These are phyloP conservation scores for Phrynosoma platyrhinos DNA, from an alignment of 2,113 vertebrate species.

Conservation along the genomic window DNA sequence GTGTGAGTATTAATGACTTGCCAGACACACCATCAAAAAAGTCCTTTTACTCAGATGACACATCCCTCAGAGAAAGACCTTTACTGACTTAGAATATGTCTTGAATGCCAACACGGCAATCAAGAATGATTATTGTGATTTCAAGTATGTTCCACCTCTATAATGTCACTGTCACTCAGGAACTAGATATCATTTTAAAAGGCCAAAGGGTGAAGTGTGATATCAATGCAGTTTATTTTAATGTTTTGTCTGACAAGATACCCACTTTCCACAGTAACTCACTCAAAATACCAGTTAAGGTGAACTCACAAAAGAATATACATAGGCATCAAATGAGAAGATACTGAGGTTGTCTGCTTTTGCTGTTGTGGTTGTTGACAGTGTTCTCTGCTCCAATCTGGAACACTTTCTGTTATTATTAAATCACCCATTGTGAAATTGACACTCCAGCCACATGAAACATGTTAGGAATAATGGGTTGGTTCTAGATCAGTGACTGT, in stretches of 20 bases:
- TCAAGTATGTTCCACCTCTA: conserved; percentile 6
- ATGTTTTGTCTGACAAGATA: conserved; percentile 14
- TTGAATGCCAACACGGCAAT: conserved; percentile 4
- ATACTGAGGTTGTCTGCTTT: neutral
- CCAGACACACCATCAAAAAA: neutral
- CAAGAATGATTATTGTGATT: conserved; percentile 22
- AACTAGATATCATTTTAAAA: conserved; percentile 32
- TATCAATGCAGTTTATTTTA: conserved; percentile 11
- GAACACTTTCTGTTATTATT: neutral
- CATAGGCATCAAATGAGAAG: neutral
- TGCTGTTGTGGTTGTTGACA: neutral
- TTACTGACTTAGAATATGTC: conserved; percentile 9
- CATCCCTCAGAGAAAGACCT: conserved; percentile 14
- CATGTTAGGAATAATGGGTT: neutral
- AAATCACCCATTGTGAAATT: neutral
- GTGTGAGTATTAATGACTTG: conserved; percentile 4
- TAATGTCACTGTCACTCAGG: conserved; percentile 30
- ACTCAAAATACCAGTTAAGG: neutral
- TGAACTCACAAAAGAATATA: neutral
- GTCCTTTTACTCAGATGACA: conserved; percentile 12
- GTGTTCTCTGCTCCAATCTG: neutral
- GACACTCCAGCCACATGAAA: neutral
- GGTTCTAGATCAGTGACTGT: neutral
- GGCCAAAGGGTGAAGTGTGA: conserved; percentile 9
- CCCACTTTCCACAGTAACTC: conserved; percentile 1